Base-by-base conservation (phyloP, 1,140 invertebrate genomes). In the Oryctes rhinoceros region DNA sequence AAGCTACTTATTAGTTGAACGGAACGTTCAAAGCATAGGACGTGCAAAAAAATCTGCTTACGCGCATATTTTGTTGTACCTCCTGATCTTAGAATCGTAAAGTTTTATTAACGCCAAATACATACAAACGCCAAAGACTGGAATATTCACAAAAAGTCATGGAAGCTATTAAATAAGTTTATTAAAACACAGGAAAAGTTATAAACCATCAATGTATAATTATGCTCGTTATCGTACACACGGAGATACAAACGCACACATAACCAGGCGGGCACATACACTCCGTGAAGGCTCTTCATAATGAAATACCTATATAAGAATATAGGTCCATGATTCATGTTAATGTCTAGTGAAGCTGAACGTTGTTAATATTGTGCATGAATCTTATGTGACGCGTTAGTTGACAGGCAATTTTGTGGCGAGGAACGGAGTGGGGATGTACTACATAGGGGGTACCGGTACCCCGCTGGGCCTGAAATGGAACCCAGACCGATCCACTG, bases 401-500 rank as follows among this genome's bases (percentile, higher is more conserved):
- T 83, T 84, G 83, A 84, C 83, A 84, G 83, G 81, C 81, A 82
- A 82, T 83, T 84, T 84, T 77, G 81, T 81, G 79, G 53, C 62
- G 24, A 59, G 47, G 74, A 30, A 80, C 37, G 75, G 74, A 71
- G 74, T 67, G 79, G 80, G 81, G 74, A 77, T 78, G 37, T 80
- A 65, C 83, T n/a, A 20, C 76, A 76, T 78, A 80, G 83, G 83
- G 80, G 80, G 81, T 78, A 78, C 75, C n/a, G 53, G 83, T 79
- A 77, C 81, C 83, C 86, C 84, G 79, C 83, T 84, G 84, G 83
- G n/a, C 84, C 78, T 81, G 80, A 84, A 86, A 87, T 87, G 86
- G 83, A 83, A 84, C 83, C 82, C 84, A 83, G 83, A 82, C 81
- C 81, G 80, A 81, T 83, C 78, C 82, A 82, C 83, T 79, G 76